Evolutionary conservation across 1,140 invertebrate genomes (phyloP), one percentile per base, ranked within the genome.

Genomic region (Drosophila ogumai): DNA sequence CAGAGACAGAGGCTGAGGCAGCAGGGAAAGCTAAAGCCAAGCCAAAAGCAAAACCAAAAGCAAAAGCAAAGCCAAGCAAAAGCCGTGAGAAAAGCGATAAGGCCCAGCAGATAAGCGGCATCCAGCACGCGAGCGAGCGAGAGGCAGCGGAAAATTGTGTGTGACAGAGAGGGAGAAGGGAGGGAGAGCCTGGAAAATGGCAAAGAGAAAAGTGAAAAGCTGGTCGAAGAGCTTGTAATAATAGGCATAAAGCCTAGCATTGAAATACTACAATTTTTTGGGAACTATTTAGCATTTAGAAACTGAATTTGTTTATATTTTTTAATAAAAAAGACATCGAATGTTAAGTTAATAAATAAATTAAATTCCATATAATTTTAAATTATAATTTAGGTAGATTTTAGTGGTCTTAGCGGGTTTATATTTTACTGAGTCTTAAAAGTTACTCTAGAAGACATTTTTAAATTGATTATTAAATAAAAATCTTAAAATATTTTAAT

Each of bases 101-200:
- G 77, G 82, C 79, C 47, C 32, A 63, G 49, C 47, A 90, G 84
- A 87, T 79, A 87, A 90, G 82, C 79, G 75, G 75, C 64, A 52
- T 59, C 32, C 47, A 50, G 34, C 64, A 38, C 64, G 50, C 63
- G 41, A 58, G 19, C 10, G 44, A 67, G 54, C 12, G 52, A 19
- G 40, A 25, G 41, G 49, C 41, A 57, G 43, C 28, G 34, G 19
- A n/a, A 49, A 68, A 57, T 72, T 46, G 68, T 25, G 12, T 49
- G 28, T 12, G 31, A 49, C n/a, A 22, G 56, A 22, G 15, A 50
- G n/a, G 19, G 19, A 13, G 13, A 3, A n/a, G 8, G 15, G 3
- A 43, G 43, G 31, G 25, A 43, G 52, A 34, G 46, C 17, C 32
- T 50, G 52, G 36, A 49, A 73, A 72, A 41, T 41, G 22, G 54